Evolutionary conservation across 2,113 vertebrate species (phyloP), one percentile per base, ranked within the genome.

Genomic region (Rhinogobius similis): DNA sequence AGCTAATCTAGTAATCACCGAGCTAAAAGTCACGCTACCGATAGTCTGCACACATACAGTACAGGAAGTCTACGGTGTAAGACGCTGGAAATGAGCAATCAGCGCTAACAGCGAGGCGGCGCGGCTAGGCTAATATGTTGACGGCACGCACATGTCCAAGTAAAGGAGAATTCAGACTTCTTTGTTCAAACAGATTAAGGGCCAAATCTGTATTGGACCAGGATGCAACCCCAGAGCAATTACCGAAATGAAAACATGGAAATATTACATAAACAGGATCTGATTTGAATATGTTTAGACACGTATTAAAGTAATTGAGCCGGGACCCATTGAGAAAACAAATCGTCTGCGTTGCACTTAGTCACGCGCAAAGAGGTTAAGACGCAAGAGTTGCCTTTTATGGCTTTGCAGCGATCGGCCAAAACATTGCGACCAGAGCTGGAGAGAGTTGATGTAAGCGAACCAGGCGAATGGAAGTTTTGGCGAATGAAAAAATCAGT

Each of bases 41-140:
- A 21, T 75, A 44, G 76, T 83, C 70, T 77, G 65, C 70, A 79
- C 39, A 79, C 39, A 68, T 75, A 64, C 69, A 78, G 77, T 75
- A 64, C 69, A 78, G 77, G 72, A 81, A 78, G 69, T 76, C 24
- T 23, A 13, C 20, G 52, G 24, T 64, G 73, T 70, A 27, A 69
- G 69, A 72, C 73, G 36, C 18, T n/a, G 77, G 72, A 72, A 75
- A 79, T 84, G 71, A 81, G 82, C 82, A 83, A 88, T 89, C 84
- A 88, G 81, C 10, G 64, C 62, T 82, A 86, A 82, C 65, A 73
- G 62, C 32, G 2, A 73, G 65, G 66, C 68, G 61, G 3, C 39
- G 50, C 26, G 39, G 61, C n/a, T 46, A 58, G 73, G 52, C 53
- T 61, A 26, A 27, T 29, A 38, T 61, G 26, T 29, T 67, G 68